Base-by-base conservation (phyloP, 2,888 invertebrate species). In the Rhynchonema sp. region DNA sequence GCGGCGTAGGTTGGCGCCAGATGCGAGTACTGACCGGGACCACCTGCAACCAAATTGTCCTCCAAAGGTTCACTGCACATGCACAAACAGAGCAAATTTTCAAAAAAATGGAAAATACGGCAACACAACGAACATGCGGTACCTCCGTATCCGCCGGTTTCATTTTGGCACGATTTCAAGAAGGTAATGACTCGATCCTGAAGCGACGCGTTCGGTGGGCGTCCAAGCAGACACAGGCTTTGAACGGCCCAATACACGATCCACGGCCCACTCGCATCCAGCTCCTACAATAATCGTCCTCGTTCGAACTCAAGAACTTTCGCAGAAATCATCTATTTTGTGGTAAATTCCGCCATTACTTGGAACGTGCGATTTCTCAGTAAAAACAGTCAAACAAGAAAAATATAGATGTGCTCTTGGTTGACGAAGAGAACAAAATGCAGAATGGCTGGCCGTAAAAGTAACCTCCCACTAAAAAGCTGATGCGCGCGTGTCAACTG, bases 1-100 rank as follows among this genome's bases (percentile, higher is more conserved):
- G 96, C 92, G 56, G 94, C 96, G 78, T 94, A 99, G 0, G 96
- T 98, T 2, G 96, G 84, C 1, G 98, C 98, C 62, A 99, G 79
- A 77, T 98, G 98, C 26, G 94, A 80, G 68, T 81, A 78, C 74
- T 98, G 96, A 0, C 84, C 83, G 0, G 94, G 96, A 0, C 96
- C 96, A 59, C 98, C 98, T 61, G 54, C 38, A 38, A 13, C 38
- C 6, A 38, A 38, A 38, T 3, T 9, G 52, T 6, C 52, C 3
- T 52, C 52, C 6, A 38, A 13, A 38, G 46, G 13, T 9, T 38
- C 46, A 38, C 46, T 13, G 13, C 13, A 9, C 46, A 20, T 38
- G 13, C 20, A 38, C 9, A 20, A 38, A 9, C 46, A 38, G 13
- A 38, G 46, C 20, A 20, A n/a, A n/a, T n/a, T n/a, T 3, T 13